Evolutionary conservation across 2,797 vertebrate species (phyloP).

Genomic region (Anas georgica): DNA sequence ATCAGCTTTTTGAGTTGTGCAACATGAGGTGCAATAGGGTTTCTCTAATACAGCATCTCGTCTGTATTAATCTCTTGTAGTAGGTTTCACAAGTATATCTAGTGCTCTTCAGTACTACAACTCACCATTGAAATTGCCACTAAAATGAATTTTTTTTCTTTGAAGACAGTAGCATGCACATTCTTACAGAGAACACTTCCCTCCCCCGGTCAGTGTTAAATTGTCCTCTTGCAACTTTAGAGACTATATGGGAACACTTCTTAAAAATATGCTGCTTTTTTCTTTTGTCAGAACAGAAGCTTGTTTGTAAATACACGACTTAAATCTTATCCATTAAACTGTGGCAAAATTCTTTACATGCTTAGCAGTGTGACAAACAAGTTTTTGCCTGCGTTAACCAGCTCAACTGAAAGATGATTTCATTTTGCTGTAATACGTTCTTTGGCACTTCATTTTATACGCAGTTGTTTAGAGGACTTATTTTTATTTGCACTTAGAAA

Average conservation of each 20-base stretch:
- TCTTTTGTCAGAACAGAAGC: background rate
- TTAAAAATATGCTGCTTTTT: background rate
- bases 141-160: background rate
- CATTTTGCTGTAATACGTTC: background rate
- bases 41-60: background rate
- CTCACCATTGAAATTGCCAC: background rate
- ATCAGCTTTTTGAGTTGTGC: background rate
- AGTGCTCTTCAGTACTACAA: background rate
- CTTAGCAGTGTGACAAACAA: conserved; percentile 15
- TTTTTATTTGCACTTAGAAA: conserved; percentile 29
- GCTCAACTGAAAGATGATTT: conserved; percentile 7
- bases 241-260: background rate
- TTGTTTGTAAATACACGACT: background rate
- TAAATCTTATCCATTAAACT: background rate
- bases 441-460: background rate
- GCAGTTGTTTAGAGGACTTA: conserved; percentile 15
- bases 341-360: background rate
- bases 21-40: background rate
- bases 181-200: too few relatives aligned
- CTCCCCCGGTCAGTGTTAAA: background rate
- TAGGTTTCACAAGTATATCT: background rate
- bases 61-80: background rate
- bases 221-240: background rate
- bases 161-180: too few relatives aligned
- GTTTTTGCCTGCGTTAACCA: background rate